Evolutionary conservation across 2,797 vertebrate genomes (phyloP), one percentile per base, ranked within the genome.

Genomic region (Phoebastria nigripes): DNA sequence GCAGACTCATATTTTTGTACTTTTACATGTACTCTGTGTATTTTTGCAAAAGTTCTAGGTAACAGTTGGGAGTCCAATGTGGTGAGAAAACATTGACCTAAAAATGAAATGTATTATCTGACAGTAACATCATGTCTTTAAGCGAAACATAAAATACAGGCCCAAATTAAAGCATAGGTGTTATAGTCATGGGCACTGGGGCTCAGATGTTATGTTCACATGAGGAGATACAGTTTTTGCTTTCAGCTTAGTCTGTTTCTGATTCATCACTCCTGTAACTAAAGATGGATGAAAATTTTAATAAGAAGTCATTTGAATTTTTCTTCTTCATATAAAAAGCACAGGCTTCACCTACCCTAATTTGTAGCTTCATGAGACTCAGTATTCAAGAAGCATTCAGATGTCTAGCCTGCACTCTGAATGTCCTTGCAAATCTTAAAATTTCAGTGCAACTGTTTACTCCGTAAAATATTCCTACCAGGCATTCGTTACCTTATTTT

Each of bases 41-140:
- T 89, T 95, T 94, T 94, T 91, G 42, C 17, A 72, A 46, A 94
- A 47, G 46, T 87, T 92, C 84, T 69, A 80, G 31, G 24, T 72
- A 89, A 74, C 82, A 80, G 22, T 29, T 89, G 46, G 54, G n/a
- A 91, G 39, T 62, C 82, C 65, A 72, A 59, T 28, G 39, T 44
- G 25, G 46, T 88, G 41, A 90, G 73, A 93, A 93, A 93, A 91
- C 2, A 1, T 26, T 94, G 67, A 93, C 65, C 41, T 91, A n/a
- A 89, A 95, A 79, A 51, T 54, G 56, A 92, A 85, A 87, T 22
- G 3, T 52, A 55, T 82, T 65, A 85, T 56, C 35, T 77, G 35
- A 19, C 55, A 80, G 52, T 67, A 80, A 80, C 39, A 54, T 72
- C 31, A 62, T 41, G 44, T 52, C 49, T 93, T 72, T 63, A 81